Evolutionary conservation across 2,113 vertebrate genomes (phyloP), one percentile per base, ranked within the genome.

Genomic region (Perca schrenkii): DNA sequence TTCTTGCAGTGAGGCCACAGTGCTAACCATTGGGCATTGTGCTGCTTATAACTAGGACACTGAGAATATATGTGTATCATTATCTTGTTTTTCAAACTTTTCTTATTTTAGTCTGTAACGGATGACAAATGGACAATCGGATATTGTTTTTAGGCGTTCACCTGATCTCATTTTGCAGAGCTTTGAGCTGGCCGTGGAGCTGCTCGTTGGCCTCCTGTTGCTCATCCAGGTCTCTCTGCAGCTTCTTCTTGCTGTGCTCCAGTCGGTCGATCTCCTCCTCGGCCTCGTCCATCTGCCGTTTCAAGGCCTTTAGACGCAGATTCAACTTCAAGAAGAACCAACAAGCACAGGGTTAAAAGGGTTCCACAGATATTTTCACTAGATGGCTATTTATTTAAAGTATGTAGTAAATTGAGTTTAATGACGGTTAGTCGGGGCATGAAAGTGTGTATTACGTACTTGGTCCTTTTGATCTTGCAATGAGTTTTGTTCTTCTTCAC

Each of bases 381-480:
- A 46, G 2, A 0, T 77, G 19, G 17, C 25, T 46, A 25, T 22
- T 47, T 0, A 57, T 19, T 47, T 2, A 47, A 61, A 25, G 6
- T 77, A 28, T 62, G 21, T 25, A 21, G 46, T 61, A 4, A 47
- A 52, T 52, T 43, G 8, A 46, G 28, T 66, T 47, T 0, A 67
- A 56, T 14, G 10, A 43, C 10, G 2, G 40, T 43, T 11, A 43
- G 8, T 43, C 40, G 0, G 40, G 40, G 7, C 40, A 43, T 43
- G 19, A 75, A 46, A 46, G 63, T 58, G 19, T 68, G 8, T 56
- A 3, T 34, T 22, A 68, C 87, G 8, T 73, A 94, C 90, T 96
- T 99, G 98, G 94, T 99, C 97, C 88, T 99, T 99, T 85, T 99
- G 97, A 85, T 99, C 98, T 10, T 96, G 97, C 88, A 99, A 52